phyloP scores from a whole-genome alignment of 2,113 vertebrate species.

The Rostratula benghalensis region DNA sequence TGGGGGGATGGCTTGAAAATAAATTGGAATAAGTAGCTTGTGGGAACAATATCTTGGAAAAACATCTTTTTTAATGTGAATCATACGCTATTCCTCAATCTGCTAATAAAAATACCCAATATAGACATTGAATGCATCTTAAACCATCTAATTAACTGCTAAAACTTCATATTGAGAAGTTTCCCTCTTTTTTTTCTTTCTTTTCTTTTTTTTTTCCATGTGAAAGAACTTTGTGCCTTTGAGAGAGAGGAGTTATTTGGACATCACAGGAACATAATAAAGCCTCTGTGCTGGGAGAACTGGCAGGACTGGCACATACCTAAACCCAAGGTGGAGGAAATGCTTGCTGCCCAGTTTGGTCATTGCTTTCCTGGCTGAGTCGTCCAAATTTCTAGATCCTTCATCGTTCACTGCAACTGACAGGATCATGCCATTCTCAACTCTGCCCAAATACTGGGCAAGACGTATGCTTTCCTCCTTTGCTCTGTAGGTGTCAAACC shows the following conservation, averaged over 20 bases:
- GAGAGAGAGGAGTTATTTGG: conserved; percentile 58
- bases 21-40: not conserved
- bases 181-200: not conserved
- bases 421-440: conserved; percentile 83
- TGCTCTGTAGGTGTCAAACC: conserved; percentile 94
- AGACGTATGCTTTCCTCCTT: conserved; percentile 89
- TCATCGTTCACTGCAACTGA: conserved; percentile 93
- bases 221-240: conserved; percentile 56
- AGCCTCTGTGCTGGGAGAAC: conserved; percentile 35
- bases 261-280: conserved; percentile 53
- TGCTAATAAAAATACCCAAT: conserved; percentile 35
- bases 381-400: conserved; percentile 92
- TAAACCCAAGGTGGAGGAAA: conserved; percentile 89
- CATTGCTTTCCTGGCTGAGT: conserved; percentile 86
- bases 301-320: conserved; percentile 73
- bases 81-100: conserved; percentile 8
- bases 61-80: conserved; percentile 1
- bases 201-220: not conserved
- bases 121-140: conserved; percentile 1
- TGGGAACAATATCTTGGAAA: conserved; percentile 28
- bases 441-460: conserved; percentile 81
- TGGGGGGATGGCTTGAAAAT: not conserved
- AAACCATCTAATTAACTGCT: conserved; percentile 34
- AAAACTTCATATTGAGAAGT: not conserved
- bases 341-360: conserved; percentile 89